A percentile compares a stretch with the other conserved stretches of the same genome.
These are phyloP conservation scores for Trachurus trachurus DNA, from an alignment of 2,797 vertebrate genomes.

Conservation along the genomic window DNA sequence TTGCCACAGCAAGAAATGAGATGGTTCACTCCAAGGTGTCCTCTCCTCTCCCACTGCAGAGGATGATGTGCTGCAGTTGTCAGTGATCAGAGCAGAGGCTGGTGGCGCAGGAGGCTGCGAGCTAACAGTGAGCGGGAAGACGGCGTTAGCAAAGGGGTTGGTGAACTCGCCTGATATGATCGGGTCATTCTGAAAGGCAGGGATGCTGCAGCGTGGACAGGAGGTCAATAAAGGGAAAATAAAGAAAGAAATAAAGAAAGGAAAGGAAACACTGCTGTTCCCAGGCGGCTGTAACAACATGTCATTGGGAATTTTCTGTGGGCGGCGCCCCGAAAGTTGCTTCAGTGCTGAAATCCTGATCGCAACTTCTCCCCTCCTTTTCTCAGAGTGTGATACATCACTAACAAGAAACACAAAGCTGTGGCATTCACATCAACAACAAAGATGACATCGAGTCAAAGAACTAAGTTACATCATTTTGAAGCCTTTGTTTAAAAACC, in stretches of 20 bases:
- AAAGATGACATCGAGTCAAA: conserved; percentile 63
- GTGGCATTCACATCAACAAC: conserved; percentile 51
- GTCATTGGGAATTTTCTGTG: conserved; percentile 11
- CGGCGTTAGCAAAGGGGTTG: conserved; percentile 21
- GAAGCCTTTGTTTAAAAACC: conserved; percentile 68
- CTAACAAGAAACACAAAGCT: conserved; percentile 46
- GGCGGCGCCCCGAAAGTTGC: conserved; percentile 23
- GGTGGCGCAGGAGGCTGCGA: conserved; percentile 29
- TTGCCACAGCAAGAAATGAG: conserved; percentile 44
- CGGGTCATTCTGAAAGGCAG: conserved; percentile 17
- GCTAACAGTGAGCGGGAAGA: conserved; percentile 40
- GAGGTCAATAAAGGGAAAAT: neutral
- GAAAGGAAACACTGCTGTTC: neutral
- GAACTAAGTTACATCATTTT: conserved; percentile 73
- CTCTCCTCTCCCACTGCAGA: conserved; percentile 53
- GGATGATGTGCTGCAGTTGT: conserved; percentile 47
- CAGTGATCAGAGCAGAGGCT: conserved; percentile 47
- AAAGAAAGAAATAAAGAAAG: neutral
- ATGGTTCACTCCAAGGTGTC: conserved; percentile 49
- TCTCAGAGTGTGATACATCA: conserved; percentile 18
- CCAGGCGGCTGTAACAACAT: neutral
- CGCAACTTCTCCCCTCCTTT: conserved; percentile 42
- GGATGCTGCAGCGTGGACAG: neutral
- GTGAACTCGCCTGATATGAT: conserved; percentile 28
- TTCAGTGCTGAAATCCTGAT: conserved; percentile 32